These are phyloP conservation scores for Pseudolycoriella hygida DNA, from an alignment of 2,888 invertebrate genomes.

Conservation along the genomic window DNA sequence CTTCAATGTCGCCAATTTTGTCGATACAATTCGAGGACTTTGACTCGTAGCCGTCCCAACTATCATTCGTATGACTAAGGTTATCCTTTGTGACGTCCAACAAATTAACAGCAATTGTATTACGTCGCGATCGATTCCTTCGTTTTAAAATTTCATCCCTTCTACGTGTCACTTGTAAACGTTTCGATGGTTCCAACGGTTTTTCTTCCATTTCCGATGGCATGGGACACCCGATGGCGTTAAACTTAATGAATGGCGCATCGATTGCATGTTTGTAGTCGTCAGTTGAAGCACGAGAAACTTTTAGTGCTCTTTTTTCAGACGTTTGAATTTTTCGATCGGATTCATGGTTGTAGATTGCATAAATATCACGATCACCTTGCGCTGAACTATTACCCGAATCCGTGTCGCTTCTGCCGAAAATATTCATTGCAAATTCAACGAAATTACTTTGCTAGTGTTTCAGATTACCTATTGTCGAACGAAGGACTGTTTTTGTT, in stretches of 20 bases:
- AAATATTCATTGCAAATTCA: neutral
- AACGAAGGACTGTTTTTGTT: neutral
- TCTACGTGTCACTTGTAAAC: conserved; percentile 9
- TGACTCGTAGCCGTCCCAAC: conserved; percentile 5
- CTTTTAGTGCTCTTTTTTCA: neutral
- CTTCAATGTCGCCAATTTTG: conserved; percentile 3
- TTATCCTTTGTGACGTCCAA: conserved; percentile 10
- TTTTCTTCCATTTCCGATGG: neutral
- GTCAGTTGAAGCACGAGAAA: conserved; percentile 2
- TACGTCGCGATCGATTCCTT: conserved; percentile 10
- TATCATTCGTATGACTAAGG: conserved; percentile 1
- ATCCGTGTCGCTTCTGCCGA: conserved; percentile 12
- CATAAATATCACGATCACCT: conserved; percentile 8
- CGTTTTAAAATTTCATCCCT: conserved; percentile 7
- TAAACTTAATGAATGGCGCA: neutral
- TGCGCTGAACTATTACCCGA: conserved; percentile 13
- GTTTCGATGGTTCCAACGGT: neutral
- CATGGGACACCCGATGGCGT: neutral
- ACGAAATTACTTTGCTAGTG: neutral
- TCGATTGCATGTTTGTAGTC: conserved; percentile 1
- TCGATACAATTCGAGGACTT: conserved; percentile 11
- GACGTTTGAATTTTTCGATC: neutral
- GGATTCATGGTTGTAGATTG: neutral
- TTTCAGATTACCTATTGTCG: conserved; percentile 5
- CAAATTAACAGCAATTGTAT: conserved; percentile 13